These are phyloP conservation scores for Listrodromus nycthemerus DNA, from an alignment of 2,888 invertebrate genomes.

Conservation along the genomic window DNA sequence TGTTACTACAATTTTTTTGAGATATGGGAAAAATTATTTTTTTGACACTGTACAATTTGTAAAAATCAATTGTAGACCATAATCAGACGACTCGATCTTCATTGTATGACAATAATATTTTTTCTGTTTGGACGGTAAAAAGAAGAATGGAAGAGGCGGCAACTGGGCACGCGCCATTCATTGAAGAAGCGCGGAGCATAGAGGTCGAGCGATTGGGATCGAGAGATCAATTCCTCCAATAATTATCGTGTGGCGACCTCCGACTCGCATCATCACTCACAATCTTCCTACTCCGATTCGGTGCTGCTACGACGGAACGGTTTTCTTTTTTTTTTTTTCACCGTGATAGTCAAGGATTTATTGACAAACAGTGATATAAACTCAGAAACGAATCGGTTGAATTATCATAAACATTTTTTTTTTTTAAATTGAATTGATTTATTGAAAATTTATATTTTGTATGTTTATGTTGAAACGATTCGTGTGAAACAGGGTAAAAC, in stretches of 20 bases:
- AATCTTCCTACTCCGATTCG: not conserved
- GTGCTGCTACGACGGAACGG: not conserved
- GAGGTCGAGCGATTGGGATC: conserved; percentile 23
- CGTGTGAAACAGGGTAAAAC: no score
- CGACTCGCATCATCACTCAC: conserved; percentile 1
- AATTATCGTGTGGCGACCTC: conserved; percentile 13
- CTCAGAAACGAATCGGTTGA: not conserved
- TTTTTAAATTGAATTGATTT: no score
- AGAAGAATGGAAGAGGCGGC: conserved; percentile 14
- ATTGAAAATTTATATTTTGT: no score
- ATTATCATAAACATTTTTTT: not conserved
- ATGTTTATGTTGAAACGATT: not conserved
- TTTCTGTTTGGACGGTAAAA: not conserved
- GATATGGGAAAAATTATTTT: not conserved
- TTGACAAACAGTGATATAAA: not conserved
- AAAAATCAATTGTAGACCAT: not conserved
- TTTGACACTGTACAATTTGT: not conserved
- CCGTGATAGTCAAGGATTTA: not conserved
- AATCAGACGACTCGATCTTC: not conserved
- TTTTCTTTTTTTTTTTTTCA: not conserved
- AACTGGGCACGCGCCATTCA: conserved; percentile 3
- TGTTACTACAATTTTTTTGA: not conserved
- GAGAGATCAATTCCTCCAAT: conserved; percentile 40
- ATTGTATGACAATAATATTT: not conserved
- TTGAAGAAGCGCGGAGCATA: conserved; percentile 17